Evolutionary conservation across 1,140 invertebrate genomes (phyloP), one percentile per base, ranked within the genome.

Genomic region (Copidosoma floridanum): DNA sequence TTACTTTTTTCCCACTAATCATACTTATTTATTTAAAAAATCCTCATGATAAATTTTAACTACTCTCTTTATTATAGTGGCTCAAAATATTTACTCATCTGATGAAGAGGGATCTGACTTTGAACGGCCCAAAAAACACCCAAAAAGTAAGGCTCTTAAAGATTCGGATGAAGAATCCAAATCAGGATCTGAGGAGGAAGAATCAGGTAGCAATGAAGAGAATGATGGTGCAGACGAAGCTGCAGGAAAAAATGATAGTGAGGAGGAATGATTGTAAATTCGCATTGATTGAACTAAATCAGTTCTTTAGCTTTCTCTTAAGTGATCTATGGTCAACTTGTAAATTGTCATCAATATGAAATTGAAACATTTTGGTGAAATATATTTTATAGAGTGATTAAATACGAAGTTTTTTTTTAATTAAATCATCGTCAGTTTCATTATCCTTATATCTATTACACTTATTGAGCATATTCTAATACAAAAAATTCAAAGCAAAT

Each of bases 51-150:
- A 12, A 52, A 48, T 56, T 55, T 54, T 52, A n/a, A 54, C 26
- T 48, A 4, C 14, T 2, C 29, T 8, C 12, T 29, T 10, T 20
- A 18, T 74, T 70, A 48, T 74, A 68, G 76, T 82, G 35, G 85
- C 85, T 14, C 85, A 85, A 1, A 88, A 88, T 51, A 95, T 96
- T 74, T 97, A 97, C 81, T 95, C 93, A 1, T 94, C 92, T 0
- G 94, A 96, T 63, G 93, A 93, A 43, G 92, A 94, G 61, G 91
- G 87, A 6, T 94, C 93, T 0, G 93, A 95, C 68, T 87, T 94
- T 68, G 93, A 95, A 67, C 85, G 89, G 65, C 85, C 85, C 14
- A 89, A 91, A 58, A 86, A 90, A 54, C 77, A 88, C 29, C 88
- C 92, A 70, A 89, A 91, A 72, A 86, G 89, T 3, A 93, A 93